These are phyloP conservation scores for Premnoplex brunnescens DNA, from an alignment of 2,797 vertebrate species.

Conservation along the genomic window DNA sequence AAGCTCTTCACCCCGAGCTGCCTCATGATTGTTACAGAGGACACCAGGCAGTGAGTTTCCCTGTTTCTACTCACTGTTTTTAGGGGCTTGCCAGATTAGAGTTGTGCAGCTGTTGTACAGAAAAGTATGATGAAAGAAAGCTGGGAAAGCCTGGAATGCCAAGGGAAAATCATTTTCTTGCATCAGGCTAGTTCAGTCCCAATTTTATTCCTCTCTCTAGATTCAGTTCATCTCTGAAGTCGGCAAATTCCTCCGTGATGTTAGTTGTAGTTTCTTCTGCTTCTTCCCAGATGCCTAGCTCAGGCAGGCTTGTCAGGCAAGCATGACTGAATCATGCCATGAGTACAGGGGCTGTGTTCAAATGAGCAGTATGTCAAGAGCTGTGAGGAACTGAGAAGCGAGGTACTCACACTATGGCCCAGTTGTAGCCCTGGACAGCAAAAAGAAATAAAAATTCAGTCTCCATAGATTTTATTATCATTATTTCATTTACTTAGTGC, in stretches of 20 bases:
- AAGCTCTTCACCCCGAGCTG: fast-evolving
- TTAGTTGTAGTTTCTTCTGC: background rate
- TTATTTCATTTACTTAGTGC: background rate
- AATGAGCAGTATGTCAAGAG: background rate
- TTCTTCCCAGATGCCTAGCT: background rate
- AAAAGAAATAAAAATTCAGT: background rate
- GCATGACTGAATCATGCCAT: background rate
- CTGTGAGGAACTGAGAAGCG: background rate
- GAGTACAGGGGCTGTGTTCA: background rate
- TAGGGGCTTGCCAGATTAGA: background rate
- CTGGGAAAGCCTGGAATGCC: background rate
- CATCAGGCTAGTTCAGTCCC: background rate
- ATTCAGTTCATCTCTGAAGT: background rate
- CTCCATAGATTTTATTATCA: background rate
- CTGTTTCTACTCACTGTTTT: background rate
- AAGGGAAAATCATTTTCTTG: background rate
- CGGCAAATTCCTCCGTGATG: background rate
- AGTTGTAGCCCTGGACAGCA: background rate
- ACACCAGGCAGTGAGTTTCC: background rate
- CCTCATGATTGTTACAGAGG: background rate
- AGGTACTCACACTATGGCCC: background rate
- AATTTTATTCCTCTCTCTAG: background rate
- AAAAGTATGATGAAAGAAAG: background rate
- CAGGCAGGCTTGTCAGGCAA: background rate
- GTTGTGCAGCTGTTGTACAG: background rate